Percentiles rank a stretch among this genome's conserved stretches.
These are phyloP conservation scores for Parnassius orleans DNA, from an alignment of 2,888 invertebrate species.

Conservation along the genomic window DNA sequence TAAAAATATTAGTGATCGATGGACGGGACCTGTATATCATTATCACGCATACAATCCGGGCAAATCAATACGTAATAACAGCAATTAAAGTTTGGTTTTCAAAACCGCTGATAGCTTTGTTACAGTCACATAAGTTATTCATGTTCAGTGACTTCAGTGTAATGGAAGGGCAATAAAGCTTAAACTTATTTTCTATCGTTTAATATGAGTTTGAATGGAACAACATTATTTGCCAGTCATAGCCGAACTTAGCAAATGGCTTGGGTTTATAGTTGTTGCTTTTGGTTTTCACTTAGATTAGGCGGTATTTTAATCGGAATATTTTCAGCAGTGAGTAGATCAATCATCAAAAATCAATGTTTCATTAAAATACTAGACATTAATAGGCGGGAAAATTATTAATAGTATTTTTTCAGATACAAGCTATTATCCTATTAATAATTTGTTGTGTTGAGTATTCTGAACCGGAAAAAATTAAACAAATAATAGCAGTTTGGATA, in stretches of 20 bases:
- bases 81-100: not conserved
- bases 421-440: slow-evolving; percentile 47
- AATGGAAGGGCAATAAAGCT: not conserved
- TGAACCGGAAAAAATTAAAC: slow-evolving; percentile 42
- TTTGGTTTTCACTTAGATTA: slow-evolving; percentile 72
- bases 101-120: slow-evolving; percentile 6
- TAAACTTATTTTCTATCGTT: not conserved
- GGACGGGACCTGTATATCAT: no score
- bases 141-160: not conserved
- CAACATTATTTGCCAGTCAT: not conserved
- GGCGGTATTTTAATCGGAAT: slow-evolving; percentile 67
- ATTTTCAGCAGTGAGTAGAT: slow-evolving; percentile 57
- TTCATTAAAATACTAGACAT: not conserved
- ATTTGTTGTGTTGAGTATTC: slow-evolving; percentile 46
- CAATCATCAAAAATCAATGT: no score
- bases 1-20: no score
- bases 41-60: slow-evolving; percentile 4
- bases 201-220: not conserved
- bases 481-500: slow-evolving; percentile 45
- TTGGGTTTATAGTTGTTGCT: slow-evolving; percentile 70
- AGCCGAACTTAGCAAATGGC: slow-evolving; percentile 47
- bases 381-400: not conserved
- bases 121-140: not conserved
- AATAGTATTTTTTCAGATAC: slow-evolving; percentile 46
- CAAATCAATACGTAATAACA: slow-evolving; percentile 10